Evolutionary conservation across 2,797 vertebrate genomes (phyloP).

Genomic region (Hozukius guyotensis): DNA sequence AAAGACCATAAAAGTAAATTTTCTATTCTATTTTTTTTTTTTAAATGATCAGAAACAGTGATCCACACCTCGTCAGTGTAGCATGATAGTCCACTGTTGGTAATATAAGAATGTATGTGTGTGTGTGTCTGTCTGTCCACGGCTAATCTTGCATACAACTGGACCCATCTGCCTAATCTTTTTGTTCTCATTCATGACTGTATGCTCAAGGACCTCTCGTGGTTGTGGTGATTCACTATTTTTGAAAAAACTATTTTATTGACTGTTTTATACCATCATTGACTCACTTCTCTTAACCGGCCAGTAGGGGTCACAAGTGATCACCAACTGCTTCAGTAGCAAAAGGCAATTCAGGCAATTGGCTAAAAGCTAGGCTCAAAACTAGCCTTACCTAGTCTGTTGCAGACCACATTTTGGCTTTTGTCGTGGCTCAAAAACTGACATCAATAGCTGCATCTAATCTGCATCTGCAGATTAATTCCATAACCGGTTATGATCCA

Average conservation of each 20-base stretch:
- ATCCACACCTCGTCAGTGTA: too few relatives aligned
- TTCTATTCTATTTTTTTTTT: too few relatives aligned
- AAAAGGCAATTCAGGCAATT: not conserved
- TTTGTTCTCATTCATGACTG: not conserved
- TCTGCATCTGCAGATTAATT: not conserved
- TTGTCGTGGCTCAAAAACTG: too few relatives aligned
- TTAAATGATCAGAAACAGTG: too few relatives aligned
- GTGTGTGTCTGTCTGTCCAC: not conserved
- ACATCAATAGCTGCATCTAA: too few relatives aligned
- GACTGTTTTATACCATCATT: not conserved
- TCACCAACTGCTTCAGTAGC: not conserved
- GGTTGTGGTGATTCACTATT: not conserved
- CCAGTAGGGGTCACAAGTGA: not conserved
- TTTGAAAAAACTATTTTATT: not conserved
- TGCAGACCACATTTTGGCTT: too few relatives aligned
- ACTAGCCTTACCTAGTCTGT: too few relatives aligned
- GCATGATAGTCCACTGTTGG: too few relatives aligned
- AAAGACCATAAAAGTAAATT: too few relatives aligned
- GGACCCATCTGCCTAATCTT: not conserved
- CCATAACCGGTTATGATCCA: not conserved
- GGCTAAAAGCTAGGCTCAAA: not conserved
- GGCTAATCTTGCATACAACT: not conserved
- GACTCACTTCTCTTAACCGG: not conserved
- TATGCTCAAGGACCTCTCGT: not conserved
- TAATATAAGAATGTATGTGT: not conserved